Base-by-base conservation (phyloP, 2,797 vertebrate species). In the Pelobates cultripes region DNA sequence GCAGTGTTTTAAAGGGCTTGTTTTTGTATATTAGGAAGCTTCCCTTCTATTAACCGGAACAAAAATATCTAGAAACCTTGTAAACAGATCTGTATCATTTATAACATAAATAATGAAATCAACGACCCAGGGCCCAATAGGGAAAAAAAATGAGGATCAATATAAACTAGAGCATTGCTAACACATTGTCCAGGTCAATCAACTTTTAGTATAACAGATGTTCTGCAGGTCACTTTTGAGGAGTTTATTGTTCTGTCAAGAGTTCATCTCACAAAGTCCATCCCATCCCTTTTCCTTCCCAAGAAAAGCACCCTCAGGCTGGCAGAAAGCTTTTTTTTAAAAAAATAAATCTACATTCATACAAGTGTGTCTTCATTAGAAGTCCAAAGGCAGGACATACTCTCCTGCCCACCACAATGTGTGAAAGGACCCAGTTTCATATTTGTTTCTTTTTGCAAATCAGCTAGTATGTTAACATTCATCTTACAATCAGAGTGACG, bases 21-120 rank as follows among this genome's bases (percentile, higher is more conserved):
- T 77, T 93, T 94, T 94, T 95, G 94, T 96, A 94, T 94, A 95
- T 94, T 95, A 97, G 96, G 96, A 99, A 98, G 95, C 96, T 96
- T 97, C 96, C 96, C 95, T 96, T 96, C 96, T 96, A 96, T 95
- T 93, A 97, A 97, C 95, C 96, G 96, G 93, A 94, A 93, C 93
- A 94, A 97, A 96, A 97, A 96, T 98, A 99, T 99, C 97, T 99
- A 99, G 97, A 99, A 98, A 98, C 97, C 97, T 98, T 99, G 97
- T 99, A 99, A 99, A 99, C 98, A 99, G 97, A 99, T 97, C 97
- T 97, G 96, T 96, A 96, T 99, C 96, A 96, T 96, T 95, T 94
- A 94, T 94, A 94, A 95, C 96, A 98, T 99, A 99, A 99, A 99
- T 99, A 98, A 97, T 96, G 89, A 85, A 91, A 94, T 95, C 94